Base-by-base conservation (phyloP, 2,797 vertebrate species). In the Tarsius wallacei region DNA sequence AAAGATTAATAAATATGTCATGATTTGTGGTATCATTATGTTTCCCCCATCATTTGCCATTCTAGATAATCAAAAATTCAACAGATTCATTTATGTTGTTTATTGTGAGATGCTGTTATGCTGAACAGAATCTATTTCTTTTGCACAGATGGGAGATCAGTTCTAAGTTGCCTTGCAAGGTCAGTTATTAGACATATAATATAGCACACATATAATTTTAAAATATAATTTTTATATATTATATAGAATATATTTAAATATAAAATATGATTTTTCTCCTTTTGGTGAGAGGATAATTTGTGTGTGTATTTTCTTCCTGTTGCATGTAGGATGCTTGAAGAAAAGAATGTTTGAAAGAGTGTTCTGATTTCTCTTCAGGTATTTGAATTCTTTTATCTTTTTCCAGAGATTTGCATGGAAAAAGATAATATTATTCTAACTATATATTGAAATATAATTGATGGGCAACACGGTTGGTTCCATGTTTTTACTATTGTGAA, bases 151-250 rank as follows among this genome's bases (percentile, higher is more conserved):
- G 2, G 19, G 4, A 93, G 88, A 81, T 42, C 31, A 66, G 6
- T 13, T 51, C 51, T n/a, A 36, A 26, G 15, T 3, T 55, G 3
- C 47, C 11, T 53, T 63, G 17, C n/a, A 3, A 88, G 3, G 3
- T 49, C 2, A 49, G 3, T 53, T 53, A 68, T n/a, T 64, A 66
- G 33, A 9, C 16, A 61, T 0, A 33, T 7, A 33, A 26, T 9
- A 42, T 22, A 31, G 0, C 24, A 0, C 2, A 5, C 49, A 0
- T 12, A 42, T 42, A 42, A 4, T 42, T 42, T 42, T 5, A 5
- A 42, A 42, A 42, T 42, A 42, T 42, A 42, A 42, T 42, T 42
- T 42, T 42, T 42, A 42, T 42, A 42, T 42, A 42, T 42, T 42
- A 42, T 42, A 42, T 42, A 42, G 42, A 42, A 4, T 42, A 42